Conservation (phyloP, 2,888 invertebrate species). For the Metallyticus violacea region DNA sequence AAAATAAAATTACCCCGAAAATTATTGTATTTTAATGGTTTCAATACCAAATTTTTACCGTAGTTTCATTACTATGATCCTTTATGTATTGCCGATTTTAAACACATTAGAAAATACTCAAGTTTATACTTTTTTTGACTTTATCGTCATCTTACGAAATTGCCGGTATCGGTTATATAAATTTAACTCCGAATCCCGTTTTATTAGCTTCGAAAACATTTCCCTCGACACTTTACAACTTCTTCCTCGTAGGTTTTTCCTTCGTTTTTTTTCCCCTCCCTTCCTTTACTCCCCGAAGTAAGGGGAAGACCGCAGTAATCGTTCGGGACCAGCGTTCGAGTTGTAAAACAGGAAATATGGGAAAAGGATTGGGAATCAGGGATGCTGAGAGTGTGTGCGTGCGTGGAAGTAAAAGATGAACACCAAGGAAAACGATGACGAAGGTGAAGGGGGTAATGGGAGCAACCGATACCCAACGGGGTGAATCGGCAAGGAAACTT, state of each 20-base stretch:
- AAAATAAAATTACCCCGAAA: no score
- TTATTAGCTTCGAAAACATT: neutral
- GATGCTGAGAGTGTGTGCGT: neutral
- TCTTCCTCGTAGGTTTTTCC: neutral
- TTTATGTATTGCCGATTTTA: no score
- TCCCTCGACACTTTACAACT: neutral
- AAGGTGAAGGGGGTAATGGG: neutral
- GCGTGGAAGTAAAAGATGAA: neutral
- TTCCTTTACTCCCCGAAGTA: neutral
- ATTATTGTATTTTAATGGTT: no score
- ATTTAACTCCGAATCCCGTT: neutral
- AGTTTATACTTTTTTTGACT: neutral
- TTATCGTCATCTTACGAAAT: neutral
- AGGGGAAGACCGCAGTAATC: neutral
- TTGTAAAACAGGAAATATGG: conserved; percentile 12
- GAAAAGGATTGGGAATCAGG: conserved; percentile 4
- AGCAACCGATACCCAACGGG: conserved; percentile 23
- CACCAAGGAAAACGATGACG: neutral
- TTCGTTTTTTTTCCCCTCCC: neutral
- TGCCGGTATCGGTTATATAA: neutral
- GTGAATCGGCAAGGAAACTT: conserved; percentile 29
- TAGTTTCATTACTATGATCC: no score
- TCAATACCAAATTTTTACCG: no score
- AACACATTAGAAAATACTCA: no score
- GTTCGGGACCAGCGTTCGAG: neutral